Base-by-base conservation (phyloP, 1,140 invertebrate genomes). In the Drosophila pruinosa region DNA sequence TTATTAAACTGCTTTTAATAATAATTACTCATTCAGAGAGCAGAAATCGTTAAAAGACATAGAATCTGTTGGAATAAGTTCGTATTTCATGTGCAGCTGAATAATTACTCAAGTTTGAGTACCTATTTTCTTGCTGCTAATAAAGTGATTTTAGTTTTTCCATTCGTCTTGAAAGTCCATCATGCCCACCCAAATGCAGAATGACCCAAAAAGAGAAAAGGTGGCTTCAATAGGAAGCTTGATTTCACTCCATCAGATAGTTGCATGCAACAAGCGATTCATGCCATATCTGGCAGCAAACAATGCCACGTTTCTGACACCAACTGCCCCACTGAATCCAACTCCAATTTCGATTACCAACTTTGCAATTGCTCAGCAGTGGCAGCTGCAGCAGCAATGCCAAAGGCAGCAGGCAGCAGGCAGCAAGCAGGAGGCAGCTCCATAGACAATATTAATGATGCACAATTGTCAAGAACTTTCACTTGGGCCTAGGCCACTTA, bases 381-480 rank as follows among this genome's bases (percentile, higher is more conserved):
- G 64, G 64, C 74, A 76, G n/a, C n/a, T n/a, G 45, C 43, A 54
- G 54, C 53, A n/a, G 6, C 65, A 56, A 41, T 73, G 61, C 63
- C 56, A 73, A 34, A 56, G 38, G 31, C 36, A 34, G 28, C 10
- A 3, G 53, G 24, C 4, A 21, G 24, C 34, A 34, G n/a, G 22
- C 28, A 31, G 28, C 28, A 31, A 31, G 56, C 57, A 58, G 57
- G 26, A 48, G 34, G 19, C 52, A 50, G 52, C 53, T 65, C 72
- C 59, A 78, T 77, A 86, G 80, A 85, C 80, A 86, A 85, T 85
- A 86, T 85, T 85, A 85, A 85, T 85, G 80, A 85, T 85, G 80
- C 80, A 85, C 80, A 72, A 85, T 85, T 85, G 80, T 85, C 80
- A 85, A 85, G 82, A 85, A 85, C 80, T 85, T 85, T 85, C 80